Evolutionary conservation across 2,888 invertebrate species (phyloP), one percentile per base, ranked within the genome.

Genomic region (Drosophila seclusa): DNA sequence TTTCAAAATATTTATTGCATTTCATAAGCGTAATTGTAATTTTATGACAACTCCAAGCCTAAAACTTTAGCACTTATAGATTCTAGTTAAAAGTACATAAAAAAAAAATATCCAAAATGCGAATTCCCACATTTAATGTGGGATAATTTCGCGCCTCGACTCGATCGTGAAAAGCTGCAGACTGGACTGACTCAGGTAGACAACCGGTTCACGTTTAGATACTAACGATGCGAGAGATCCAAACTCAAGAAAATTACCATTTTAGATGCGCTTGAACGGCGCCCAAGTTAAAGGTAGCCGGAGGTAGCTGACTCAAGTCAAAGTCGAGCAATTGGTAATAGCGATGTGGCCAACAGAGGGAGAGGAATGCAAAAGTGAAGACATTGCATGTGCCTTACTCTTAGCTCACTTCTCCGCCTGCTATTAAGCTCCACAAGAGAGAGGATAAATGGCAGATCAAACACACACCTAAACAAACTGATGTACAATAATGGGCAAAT

Each of bases 51-150:
- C 16, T 24, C 4, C 4, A 68, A 73, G 68, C 1, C 11, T 3
- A 34, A 13, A 7, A 31, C 4, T 38, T 6, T 11, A 21, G 42
- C 42, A 24, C 49, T 27, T 40, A n/a, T 18, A 49, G 18, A 59
- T 10, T n/a, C 13, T n/a, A 13, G 40, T 42, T 21, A 38, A 61
- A 38, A n/a, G 24, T 45, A 58, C 32, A 40, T 18, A 32, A 32
- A 59, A 54, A 54, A 54, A 48, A 63, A 64, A 48, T 24, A 36
- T 69, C n/a, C 40, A 42, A 68, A 62, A 59, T 53, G 55, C 60
- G 57, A 75, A 69, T 83, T 87, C 82, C 72, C 87, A 87, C 84
- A 83, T 87, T 77, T 73, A 78, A 84, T 71, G 87, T 76, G 73
- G 84, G 82, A 79, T 84, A 81, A 82, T 82, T 82, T 68, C 57